Evolutionary conservation across 1,140 invertebrate genomes (phyloP).

Genomic region (Ceratina australensis): DNA sequence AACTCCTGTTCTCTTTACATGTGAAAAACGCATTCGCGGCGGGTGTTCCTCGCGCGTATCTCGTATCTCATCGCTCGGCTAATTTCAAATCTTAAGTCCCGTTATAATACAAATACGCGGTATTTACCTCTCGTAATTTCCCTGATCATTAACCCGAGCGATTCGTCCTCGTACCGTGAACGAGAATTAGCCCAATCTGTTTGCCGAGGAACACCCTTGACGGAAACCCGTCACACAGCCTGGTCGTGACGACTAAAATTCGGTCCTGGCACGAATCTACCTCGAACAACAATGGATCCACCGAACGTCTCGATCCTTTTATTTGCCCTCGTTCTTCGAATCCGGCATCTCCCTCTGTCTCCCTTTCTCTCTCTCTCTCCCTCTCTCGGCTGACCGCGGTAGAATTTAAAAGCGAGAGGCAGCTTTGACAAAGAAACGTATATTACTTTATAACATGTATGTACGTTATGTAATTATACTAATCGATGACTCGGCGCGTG

Average conservation of each 20-base stretch:
- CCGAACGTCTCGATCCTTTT: conserved; percentile 5
- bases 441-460: conserved; percentile 5
- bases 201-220: conserved; percentile 19
- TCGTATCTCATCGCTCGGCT: background rate
- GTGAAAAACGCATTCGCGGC: conserved; percentile 48
- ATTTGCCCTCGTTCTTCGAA: background rate
- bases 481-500: background rate
- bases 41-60: conserved; percentile 15
- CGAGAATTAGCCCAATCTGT: background rate
- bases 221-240: conserved; percentile 59
- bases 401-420: conserved; percentile 55
- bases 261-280: conserved; percentile 50
- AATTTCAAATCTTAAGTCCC: no score
- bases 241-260: conserved; percentile 55
- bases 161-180: no score
- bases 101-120: no score
- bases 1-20: conserved; percentile 42
- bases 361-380: conserved; percentile 8
- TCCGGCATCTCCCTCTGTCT: background rate
- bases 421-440: conserved; percentile 50
- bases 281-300: conserved; percentile 16
- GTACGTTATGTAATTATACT: conserved; percentile 2
- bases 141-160: no score
- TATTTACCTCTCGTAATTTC: no score
- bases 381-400: conserved; percentile 40